Evolutionary conservation across 2,888 invertebrate genomes (phyloP), one percentile per base, ranked within the genome.

Genomic region (Zhuqinia jingwanae): DNA sequence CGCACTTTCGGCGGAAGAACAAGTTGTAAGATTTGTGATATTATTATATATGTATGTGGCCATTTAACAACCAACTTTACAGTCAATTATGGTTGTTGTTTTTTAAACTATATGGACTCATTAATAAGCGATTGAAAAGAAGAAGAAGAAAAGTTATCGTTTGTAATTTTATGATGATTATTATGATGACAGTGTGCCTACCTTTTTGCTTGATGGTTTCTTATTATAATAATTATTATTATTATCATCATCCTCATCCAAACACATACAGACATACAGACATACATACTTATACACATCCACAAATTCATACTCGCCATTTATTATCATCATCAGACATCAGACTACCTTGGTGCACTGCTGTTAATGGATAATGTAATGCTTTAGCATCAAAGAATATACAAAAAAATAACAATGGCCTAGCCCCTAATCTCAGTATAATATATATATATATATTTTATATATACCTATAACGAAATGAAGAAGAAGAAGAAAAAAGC

Each of bases 111-210:
- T 17, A 68, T 10, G 15, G 68, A 15, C n/a, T 70, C 70, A 70
- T 70, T 70, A 50, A 50, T 45, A 70, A 47, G 50, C 70, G 45
- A 70, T 70, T 70, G 22, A 70, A 70, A 47, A 22, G 25, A 50
- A 50, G 25, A 42, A 68, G 42, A 22, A 47, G 13, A 50, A 47
- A 42, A 68, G 42, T 65, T 65, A 36, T 45, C 22, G 68, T 45
- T 22, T 45, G 45, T 68, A 68, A 68, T 65, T 36, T 65, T 65
- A 30, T n/a, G 63, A 45, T 20, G 22, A 68, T 17, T 45, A 47
- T 70, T 22, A 50, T 70, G 25, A 47, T 47, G 47, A 70, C 47
- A 70, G 25, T 13, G n/a, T 70, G n/a, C 47, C 47, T 70, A 70
- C 70, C 27, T 47, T 50, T 47, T 25, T 11, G 22, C 45, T 70